Evolutionary conservation across 64 coral and sea anemone genomes (phyloP).

Genomic region (Astreopora myriophthalma): DNA sequence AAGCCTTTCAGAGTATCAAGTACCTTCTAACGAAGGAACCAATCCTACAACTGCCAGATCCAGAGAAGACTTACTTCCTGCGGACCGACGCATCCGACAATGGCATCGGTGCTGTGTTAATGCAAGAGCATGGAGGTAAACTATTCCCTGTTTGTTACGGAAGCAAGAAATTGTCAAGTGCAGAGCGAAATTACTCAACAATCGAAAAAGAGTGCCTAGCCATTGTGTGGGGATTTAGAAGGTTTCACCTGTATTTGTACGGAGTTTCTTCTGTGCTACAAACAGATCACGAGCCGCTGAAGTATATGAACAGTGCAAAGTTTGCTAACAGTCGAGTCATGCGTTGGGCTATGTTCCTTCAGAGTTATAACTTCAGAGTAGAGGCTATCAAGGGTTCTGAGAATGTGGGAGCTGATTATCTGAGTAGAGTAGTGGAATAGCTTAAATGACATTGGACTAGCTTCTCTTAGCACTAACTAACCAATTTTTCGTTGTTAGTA

Average conservation of each 20-base stretch:
- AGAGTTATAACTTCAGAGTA: too few species aligned
- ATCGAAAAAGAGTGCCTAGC: constrained; percentile 61
- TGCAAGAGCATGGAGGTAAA: constrained; percentile 4
- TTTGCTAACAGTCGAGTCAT: background rate
- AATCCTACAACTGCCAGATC: constrained; percentile 39
- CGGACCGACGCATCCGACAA: background rate
- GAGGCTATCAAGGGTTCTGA: too few species aligned
- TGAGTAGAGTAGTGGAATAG: too few species aligned
- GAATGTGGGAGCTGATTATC: too few species aligned
- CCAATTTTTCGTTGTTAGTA: too few species aligned
- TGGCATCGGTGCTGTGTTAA: constrained; percentile 37
- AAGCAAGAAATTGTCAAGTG: background rate
- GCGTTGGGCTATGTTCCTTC: too few species aligned
- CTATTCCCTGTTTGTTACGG: constrained; percentile 30
- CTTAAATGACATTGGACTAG: background rate
- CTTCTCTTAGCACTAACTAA: too few species aligned
- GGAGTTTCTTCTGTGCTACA: background rate
- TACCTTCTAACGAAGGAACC: background rate
- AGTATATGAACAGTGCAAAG: too few species aligned
- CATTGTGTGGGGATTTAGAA: background rate
- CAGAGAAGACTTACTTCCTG: background rate
- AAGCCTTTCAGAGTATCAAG: constrained; percentile 3
- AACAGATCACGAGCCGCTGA: constrained; percentile 18
- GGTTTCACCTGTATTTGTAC: constrained; percentile 17
- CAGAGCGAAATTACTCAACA: constrained; percentile 11